Conservation (phyloP, 2,797 vertebrate species). For the Thamnophis elegans region DNA sequence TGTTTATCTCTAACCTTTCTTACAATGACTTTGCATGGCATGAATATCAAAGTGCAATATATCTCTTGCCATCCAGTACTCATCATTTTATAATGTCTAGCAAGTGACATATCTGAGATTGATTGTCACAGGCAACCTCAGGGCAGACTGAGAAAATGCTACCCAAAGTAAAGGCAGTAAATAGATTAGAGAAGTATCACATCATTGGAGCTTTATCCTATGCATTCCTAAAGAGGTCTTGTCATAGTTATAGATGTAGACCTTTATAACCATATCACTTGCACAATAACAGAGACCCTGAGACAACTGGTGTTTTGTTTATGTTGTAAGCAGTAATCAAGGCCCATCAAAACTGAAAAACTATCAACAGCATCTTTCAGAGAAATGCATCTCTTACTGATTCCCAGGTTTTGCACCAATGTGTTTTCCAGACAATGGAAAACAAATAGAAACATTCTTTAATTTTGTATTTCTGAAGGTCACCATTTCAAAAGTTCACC, state of each 20-base stretch:
- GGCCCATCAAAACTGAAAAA: neutral
- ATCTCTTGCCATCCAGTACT: neutral
- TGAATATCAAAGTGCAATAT: neutral
- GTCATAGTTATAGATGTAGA: neutral
- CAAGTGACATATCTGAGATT: neutral
- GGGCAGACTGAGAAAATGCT: neutral
- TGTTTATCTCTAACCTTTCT: neutral
- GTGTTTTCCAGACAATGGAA: neutral
- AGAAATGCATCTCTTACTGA: neutral
- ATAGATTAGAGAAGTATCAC: neutral
- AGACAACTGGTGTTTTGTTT: neutral
- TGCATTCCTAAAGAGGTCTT: neutral
- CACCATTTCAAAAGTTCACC: neutral
- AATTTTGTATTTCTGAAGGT: neutral
- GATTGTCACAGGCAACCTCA: neutral
- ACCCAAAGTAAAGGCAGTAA: neutral
- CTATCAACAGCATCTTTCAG: neutral
- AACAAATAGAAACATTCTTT: neutral
- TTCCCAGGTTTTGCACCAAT: neutral
- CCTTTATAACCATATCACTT: neutral
- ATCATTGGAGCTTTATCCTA: neutral
- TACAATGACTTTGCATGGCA: constrained; percentile 1
- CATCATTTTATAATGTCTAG: neutral
- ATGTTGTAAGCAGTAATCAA: neutral
- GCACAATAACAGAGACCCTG: neutral